phyloP scores from a whole-genome alignment of 2,113 vertebrate species.

The Pyrgilauda ruficollis region DNA sequence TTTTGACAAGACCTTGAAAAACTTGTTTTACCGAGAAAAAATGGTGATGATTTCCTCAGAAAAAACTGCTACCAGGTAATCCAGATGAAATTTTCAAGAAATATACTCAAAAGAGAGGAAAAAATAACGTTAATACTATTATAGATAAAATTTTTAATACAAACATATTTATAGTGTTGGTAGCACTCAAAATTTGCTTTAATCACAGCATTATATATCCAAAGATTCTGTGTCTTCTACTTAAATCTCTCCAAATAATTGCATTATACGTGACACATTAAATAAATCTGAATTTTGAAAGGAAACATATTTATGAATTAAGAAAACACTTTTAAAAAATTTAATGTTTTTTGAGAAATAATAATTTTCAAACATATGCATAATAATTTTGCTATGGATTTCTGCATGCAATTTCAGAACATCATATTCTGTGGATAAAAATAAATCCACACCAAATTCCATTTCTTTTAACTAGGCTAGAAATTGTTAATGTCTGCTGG shows the following conservation, averaged over 20 bases:
- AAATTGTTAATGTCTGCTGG: slow-evolving; percentile 52
- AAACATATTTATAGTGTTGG: not conserved
- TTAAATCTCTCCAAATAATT: not conserved
- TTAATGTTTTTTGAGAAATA: not conserved
- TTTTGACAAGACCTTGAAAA: not conserved
- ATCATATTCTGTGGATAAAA: not conserved
- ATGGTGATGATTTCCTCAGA: not conserved
- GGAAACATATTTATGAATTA: not conserved
- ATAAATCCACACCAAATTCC: not conserved
- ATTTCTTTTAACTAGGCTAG: not conserved
- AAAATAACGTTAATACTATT: not conserved
- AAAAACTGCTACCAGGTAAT: not conserved
- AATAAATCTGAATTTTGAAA: not conserved
- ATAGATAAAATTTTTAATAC: not conserved
- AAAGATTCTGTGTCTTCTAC: not conserved
- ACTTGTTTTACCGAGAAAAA: not conserved
- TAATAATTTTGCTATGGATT: not conserved
- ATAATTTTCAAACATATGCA: not conserved
- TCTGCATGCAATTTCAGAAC: not conserved
- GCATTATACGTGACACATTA: not conserved
- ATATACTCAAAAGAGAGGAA: not conserved
- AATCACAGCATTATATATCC: not conserved
- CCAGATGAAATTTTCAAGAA: not conserved
- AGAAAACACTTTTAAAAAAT: not conserved
- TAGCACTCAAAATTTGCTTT: not conserved